Base-by-base conservation (phyloP, 2,113 vertebrate genomes). In the Stigmatopora nigra region DNA sequence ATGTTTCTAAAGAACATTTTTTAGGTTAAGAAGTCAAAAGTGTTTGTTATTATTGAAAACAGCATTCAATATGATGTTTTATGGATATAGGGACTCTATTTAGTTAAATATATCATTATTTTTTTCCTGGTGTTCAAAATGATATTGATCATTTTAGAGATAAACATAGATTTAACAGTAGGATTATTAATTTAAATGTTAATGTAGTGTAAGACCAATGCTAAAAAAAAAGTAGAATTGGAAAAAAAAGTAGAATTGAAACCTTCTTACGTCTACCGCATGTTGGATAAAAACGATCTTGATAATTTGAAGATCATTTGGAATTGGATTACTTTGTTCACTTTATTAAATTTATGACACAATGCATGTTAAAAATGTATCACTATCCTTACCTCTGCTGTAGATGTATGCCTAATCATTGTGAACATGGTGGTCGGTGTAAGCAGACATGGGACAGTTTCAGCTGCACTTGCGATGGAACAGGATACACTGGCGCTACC, bases 351-450 rank as follows among this genome's bases (percentile, higher is more conserved):
- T 17, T 17, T 16, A 8, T 49, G 17, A 49, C 7, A n/a, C 16
- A 49, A 8, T 2, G 17, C 19, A 14, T 46, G 3, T 11, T 53
- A 53, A 53, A 53, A 53, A 22, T 10, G 9, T 22, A 11, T 20
- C 11, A 5, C 19, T 17, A 14, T 19, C 6, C 58, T 17, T n/a
- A 10, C n/a, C 35, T 44, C 36, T 41, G 58, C 53, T 89, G 10
- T 89, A 99, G 97, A 86, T 99, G 97, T 81, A 92, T 96, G 87
- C 96, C 97, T 61, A 98, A 97, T 87, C 93, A 98, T 81, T 99
- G 96, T 75, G 97, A 99, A 70, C 97, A 99, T 0, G 93, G 92
- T 0, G 96, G 97, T 9, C 92, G 87, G 53, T 99, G 97, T 83
- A 93, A 89, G 12, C 96, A 99, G 86, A 97, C 93, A 0, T 98